These are phyloP conservation scores for Scarus forsteni DNA, from an alignment of 2,797 vertebrate species.

Conservation along the genomic window DNA sequence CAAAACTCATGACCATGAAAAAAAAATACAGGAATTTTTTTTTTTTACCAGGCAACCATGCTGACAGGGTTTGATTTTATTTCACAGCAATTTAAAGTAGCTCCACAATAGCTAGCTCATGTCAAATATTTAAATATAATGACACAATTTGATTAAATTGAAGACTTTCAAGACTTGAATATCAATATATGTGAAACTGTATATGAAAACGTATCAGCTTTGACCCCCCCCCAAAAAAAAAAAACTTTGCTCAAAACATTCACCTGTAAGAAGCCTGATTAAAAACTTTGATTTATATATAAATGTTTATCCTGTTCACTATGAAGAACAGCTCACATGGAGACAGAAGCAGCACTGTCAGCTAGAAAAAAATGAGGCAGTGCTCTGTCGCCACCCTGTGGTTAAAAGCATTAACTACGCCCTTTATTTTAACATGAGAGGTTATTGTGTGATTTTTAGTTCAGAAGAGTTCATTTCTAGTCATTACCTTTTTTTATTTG, in stretches of 20 bases:
- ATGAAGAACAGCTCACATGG: not conserved
- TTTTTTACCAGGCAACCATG: too few species aligned
- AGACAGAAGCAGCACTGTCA: not conserved
- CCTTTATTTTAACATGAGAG: fast-evolving
- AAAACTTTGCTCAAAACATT: not conserved
- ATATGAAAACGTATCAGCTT: not conserved
- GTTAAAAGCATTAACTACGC: slow-evolving; percentile 24
- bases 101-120: too few species aligned
- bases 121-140: too few species aligned
- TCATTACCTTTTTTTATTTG: too few species aligned
- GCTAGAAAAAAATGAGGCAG: not conserved
- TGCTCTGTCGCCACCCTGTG: slow-evolving; percentile 64
- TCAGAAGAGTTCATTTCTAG: not conserved
- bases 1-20: too few species aligned
- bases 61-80: too few species aligned
- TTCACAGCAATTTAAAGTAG: too few species aligned
- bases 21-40: too few species aligned
- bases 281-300: not conserved
- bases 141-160: not conserved
- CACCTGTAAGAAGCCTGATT: not conserved
- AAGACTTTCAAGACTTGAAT: not conserved
- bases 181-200: not conserved
- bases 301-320: not conserved
- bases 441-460: not conserved
- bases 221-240: not conserved